A percentile compares a stretch with the other conserved stretches of the same genome.
These are phyloP conservation scores for Gandaritis pyraliata DNA, from an alignment of 2,888 invertebrate genomes.

Conservation along the genomic window DNA sequence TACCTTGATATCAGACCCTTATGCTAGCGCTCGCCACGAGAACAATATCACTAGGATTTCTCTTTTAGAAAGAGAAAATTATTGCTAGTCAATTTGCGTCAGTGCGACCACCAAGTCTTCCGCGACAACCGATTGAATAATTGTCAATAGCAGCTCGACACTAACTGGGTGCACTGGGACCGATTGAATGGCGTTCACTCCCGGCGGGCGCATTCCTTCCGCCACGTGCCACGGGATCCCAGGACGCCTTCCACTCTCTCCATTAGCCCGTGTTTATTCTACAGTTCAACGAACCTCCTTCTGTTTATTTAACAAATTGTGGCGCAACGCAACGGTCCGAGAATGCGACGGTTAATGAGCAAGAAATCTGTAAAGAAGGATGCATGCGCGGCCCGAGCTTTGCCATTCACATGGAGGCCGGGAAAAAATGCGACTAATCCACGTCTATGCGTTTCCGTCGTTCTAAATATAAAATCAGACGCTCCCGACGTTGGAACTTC, in stretches of 20 bases:
- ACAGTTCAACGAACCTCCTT: conserved; percentile 66
- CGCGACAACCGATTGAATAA: conserved; percentile 31
- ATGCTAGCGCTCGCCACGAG: background rate
- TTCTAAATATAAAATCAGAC: conserved; percentile 76
- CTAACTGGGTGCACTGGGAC: conserved; percentile 37
- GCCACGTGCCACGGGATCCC: conserved; percentile 56
- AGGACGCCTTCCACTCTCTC: conserved; percentile 69
- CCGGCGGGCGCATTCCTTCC: conserved; percentile 57
- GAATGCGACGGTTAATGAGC: conserved; percentile 61
- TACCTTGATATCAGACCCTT: too few species aligned
- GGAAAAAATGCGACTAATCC: conserved; percentile 55
- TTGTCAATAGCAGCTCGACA: conserved; percentile 27
- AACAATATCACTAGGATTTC: background rate
- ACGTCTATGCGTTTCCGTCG: conserved; percentile 71
- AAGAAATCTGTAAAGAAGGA: conserved; percentile 45
- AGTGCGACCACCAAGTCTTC: conserved; percentile 22
- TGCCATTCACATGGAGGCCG: conserved; percentile 79
- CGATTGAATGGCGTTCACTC: conserved; percentile 55
- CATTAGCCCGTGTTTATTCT: conserved; percentile 63
- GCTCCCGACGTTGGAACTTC: conserved; percentile 44
- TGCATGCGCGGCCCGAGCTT: conserved; percentile 60
- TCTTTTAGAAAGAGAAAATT: conserved; percentile 1
- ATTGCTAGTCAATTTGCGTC: background rate
- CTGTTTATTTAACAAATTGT: conserved; percentile 62
- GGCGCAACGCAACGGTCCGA: conserved; percentile 44